A percentile compares a stretch with the other conserved stretches of the same genome.
phyloP scores from a whole-genome alignment of 2,797 vertebrate species.

The Craterocephalus amniculus region DNA sequence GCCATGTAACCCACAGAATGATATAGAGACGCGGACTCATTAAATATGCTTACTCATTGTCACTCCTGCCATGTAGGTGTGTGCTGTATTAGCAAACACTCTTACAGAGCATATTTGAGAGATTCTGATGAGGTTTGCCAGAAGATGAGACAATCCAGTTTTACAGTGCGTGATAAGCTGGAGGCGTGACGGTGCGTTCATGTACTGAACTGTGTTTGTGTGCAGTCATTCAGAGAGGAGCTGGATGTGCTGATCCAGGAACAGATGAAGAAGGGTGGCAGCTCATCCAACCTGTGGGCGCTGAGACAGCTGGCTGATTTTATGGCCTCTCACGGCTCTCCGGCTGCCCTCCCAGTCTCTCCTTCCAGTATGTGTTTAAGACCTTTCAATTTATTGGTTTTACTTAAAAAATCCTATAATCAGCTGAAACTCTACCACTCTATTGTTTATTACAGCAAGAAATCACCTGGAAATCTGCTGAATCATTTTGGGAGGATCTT shows the following conservation, averaged over 20 bases:
- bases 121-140: neutral
- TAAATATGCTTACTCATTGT: slow-evolving; percentile 21
- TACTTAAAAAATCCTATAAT: neutral
- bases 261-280: slow-evolving; percentile 97
- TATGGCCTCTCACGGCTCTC: slow-evolving; percentile 92
- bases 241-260: slow-evolving; percentile 97
- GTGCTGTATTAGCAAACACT: neutral
- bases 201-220: slow-evolving; percentile 17
- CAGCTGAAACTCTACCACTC: neutral
- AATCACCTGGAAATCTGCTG: neutral
- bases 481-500: neutral
- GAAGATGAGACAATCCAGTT: neutral
- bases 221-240: slow-evolving; percentile 95
- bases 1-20: slow-evolving; percentile 4
- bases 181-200: neutral
- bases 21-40: slow-evolving; percentile 30
- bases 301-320: slow-evolving; percentile 95
- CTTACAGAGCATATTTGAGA: neutral
- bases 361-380: slow-evolving; percentile 85
- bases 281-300: slow-evolving; percentile 94
- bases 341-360: slow-evolving; percentile 87
- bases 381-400: neutral
- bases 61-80: slow-evolving; percentile 11
- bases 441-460: neutral
- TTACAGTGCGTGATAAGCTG: neutral